A percentile compares a stretch with the other conserved stretches of the same genome.
phyloP scores from a whole-genome alignment of 2,888 invertebrate genomes.

The Oeneis ivallda region DNA sequence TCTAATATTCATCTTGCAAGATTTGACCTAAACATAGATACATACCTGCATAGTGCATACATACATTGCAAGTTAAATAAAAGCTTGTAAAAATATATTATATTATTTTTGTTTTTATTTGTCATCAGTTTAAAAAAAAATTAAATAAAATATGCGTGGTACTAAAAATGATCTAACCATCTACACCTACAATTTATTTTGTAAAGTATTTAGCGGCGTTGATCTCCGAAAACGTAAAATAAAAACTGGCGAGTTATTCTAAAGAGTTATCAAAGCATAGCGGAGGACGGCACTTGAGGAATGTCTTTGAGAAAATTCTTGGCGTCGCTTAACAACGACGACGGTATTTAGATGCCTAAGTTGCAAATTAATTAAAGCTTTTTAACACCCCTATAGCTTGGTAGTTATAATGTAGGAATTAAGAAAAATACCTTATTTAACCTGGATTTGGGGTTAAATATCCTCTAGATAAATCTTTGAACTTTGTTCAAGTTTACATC shows the following conservation, averaged over 20 bases:
- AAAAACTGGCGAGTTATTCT: slow-evolving; percentile 50
- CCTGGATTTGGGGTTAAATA: background rate
- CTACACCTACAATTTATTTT: slow-evolving; percentile 12
- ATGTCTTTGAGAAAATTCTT: slow-evolving; percentile 75
- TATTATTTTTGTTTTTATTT: too few relatives aligned
- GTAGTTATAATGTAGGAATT: background rate
- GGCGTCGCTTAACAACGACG: slow-evolving; percentile 56
- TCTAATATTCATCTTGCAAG: too few relatives aligned
- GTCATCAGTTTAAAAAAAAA: too few relatives aligned
- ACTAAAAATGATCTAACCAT: slow-evolving; percentile 16
- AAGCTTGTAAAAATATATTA: too few relatives aligned
- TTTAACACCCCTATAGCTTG: slow-evolving; percentile 20
- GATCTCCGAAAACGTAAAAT: slow-evolving; percentile 32
- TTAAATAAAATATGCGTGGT: slow-evolving; percentile 9
- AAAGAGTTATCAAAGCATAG: slow-evolving; percentile 75
- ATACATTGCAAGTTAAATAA: too few relatives aligned
- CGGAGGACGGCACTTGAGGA: slow-evolving; percentile 51
- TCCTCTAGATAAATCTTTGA: background rate
- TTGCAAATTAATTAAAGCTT: slow-evolving; percentile 40
- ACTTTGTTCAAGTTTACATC: too few relatives aligned
- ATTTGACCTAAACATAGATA: too few relatives aligned
- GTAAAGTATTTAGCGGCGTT: slow-evolving; percentile 30
- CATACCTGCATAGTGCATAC: too few relatives aligned
- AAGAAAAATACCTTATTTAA: too few relatives aligned
- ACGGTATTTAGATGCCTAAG: slow-evolving; percentile 51